Conservation (phyloP, 2,797 vertebrate species). For the Cuniculus paca region DNA sequence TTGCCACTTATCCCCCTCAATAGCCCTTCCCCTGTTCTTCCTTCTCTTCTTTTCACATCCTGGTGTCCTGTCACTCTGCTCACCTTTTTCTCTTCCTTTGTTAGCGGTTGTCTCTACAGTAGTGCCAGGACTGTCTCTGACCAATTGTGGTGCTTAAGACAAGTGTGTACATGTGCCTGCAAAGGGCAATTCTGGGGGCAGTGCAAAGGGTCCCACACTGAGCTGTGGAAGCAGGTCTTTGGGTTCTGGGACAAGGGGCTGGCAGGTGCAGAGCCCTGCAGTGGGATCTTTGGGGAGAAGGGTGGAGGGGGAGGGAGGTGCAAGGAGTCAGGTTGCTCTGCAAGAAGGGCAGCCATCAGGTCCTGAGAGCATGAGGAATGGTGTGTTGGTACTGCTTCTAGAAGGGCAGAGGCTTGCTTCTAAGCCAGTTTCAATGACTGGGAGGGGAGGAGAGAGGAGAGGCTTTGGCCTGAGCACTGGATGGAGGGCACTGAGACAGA, state of each 20-base stretch:
- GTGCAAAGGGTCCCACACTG: no score
- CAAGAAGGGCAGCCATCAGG: background rate
- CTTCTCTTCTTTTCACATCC: background rate
- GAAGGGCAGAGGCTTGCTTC: background rate
- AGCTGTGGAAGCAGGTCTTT: background rate
- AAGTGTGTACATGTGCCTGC: background rate
- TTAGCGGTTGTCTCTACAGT: background rate
- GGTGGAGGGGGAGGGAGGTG: no score
- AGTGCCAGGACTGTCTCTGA: background rate
- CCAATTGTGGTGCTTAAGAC: background rate
- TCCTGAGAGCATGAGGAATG: background rate
- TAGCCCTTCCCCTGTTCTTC: no score
- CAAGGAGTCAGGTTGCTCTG: background rate
- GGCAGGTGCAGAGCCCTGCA: background rate
- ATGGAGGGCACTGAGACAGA: background rate
- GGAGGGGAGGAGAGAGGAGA: background rate
- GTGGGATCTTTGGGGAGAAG: background rate
- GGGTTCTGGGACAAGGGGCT: background rate
- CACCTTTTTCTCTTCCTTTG: background rate
- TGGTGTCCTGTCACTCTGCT: background rate
- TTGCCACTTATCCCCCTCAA: background rate
- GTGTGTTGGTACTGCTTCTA: background rate
- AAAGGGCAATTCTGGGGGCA: background rate
- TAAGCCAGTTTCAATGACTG: no score
- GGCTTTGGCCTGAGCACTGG: background rate